Percentiles rank a stretch among this genome's conserved stretches.
These are phyloP conservation scores for Australoheros facetus DNA, from an alignment of 2,797 vertebrate species.

Conservation along the genomic window DNA sequence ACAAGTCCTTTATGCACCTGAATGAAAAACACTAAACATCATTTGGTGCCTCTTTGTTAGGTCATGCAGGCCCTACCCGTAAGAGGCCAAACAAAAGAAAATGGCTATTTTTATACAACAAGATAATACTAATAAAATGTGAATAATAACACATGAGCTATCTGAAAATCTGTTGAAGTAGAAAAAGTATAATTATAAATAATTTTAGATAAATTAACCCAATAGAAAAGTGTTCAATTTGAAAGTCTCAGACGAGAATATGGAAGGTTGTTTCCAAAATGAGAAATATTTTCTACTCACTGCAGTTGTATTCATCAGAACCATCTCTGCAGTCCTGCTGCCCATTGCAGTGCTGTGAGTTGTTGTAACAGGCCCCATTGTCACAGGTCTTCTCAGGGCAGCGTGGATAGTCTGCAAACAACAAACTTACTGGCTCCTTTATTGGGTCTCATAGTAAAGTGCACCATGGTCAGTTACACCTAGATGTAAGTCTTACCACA, in stretches of 20 bases:
- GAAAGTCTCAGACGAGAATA: neutral
- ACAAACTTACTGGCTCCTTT: neutral
- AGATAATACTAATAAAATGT: neutral
- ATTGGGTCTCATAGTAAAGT: neutral
- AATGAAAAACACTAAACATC: neutral
- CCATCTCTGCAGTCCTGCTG: slow-evolving; percentile 77
- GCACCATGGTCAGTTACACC: neutral
- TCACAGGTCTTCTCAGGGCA: slow-evolving; percentile 77
- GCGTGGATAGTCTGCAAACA: slow-evolving; percentile 71
- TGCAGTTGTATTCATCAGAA: slow-evolving; percentile 81
- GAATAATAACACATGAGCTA: too few species aligned
- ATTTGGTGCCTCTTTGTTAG: too few species aligned
- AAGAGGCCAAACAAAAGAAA: slow-evolving; percentile 15
- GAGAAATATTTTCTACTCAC: slow-evolving; percentile 60
- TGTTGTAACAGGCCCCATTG: slow-evolving; percentile 79
- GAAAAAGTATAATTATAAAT: neutral
- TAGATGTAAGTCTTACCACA: slow-evolving; percentile 72
- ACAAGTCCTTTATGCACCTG: neutral
- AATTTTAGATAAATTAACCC: neutral
- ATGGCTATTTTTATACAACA: neutral
- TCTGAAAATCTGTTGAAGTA: neutral
- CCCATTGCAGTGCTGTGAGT: slow-evolving; percentile 77
- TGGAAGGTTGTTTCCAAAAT: neutral
- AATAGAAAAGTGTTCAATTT: neutral
- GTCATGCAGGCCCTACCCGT: neutral